Evolutionary conservation across 2,797 vertebrate species (phyloP).

Genomic region (Poliocrania exsul): DNA sequence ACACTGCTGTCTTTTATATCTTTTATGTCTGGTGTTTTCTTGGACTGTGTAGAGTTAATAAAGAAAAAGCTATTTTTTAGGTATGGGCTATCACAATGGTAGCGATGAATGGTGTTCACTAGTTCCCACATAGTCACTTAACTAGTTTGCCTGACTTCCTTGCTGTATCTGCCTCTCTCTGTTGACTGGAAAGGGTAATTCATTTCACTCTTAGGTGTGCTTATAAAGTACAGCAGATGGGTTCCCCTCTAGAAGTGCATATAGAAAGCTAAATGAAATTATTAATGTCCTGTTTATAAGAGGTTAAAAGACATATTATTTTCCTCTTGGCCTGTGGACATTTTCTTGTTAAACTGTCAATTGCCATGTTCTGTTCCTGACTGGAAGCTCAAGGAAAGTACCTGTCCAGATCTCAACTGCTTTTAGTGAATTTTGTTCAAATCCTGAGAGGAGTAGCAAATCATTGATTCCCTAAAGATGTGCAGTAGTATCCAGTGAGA

Average conservation of each 20-base stretch:
- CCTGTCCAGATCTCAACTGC: not conserved
- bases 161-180: not conserved
- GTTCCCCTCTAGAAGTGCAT: not conserved
- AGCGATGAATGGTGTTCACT: not conserved
- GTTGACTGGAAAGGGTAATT: not conserved
- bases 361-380: not conserved
- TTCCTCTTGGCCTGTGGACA: not conserved
- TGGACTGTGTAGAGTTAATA: not conserved
- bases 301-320: not conserved
- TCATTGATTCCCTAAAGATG: not conserved
- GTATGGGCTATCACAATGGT: not conserved
- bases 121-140: not conserved
- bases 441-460: not conserved
- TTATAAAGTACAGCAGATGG: not conserved
- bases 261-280: not conserved
- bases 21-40: not conserved
- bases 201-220: not conserved
- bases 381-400: not conserved
- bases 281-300: not conserved
- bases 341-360: not conserved
- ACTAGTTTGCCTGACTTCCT: not conserved
- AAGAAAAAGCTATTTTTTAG: not conserved
- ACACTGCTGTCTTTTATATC: not conserved
- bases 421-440: not conserved
- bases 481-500: not conserved